Conservation (phyloP, 1,140 invertebrate species). For the Trialeurodes vaporariorum region DNA sequence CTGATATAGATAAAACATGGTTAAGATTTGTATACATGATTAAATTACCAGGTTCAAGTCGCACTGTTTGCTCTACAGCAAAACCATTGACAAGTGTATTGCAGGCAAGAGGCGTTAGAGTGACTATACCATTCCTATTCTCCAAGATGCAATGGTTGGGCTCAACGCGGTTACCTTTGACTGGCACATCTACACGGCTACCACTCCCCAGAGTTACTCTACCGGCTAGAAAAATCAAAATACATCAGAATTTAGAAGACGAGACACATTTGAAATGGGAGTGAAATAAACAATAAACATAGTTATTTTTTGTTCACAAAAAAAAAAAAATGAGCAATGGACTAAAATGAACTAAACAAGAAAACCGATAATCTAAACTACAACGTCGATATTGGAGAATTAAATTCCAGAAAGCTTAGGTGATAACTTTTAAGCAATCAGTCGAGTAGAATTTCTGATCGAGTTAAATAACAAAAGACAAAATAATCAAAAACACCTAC, state of each 20-base stretch:
- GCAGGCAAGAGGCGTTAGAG: neutral
- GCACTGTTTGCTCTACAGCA: neutral
- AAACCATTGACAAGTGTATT: neutral
- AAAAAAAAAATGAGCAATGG: neutral
- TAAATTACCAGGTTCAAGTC: neutral
- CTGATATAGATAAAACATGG: no score
- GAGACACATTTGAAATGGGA: no score
- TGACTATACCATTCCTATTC: neutral
- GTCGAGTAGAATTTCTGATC: no score
- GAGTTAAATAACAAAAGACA: no score
- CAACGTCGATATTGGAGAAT: neutral
- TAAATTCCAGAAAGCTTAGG: neutral
- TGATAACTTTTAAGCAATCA: no score
- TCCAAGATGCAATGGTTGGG: neutral
- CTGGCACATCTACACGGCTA: neutral
- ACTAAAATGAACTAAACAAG: neutral
- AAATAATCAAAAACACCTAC: no score
- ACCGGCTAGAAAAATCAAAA: neutral
- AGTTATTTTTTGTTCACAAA: neutral
- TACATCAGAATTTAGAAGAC: no score
- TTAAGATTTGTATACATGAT: no score
- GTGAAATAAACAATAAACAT: neutral
- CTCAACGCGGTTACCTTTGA: neutral
- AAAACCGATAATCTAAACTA: neutral
- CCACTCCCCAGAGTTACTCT: neutral